Base-by-base conservation (phyloP, 2,797 vertebrate genomes). In the Calcarius lapponicus region DNA sequence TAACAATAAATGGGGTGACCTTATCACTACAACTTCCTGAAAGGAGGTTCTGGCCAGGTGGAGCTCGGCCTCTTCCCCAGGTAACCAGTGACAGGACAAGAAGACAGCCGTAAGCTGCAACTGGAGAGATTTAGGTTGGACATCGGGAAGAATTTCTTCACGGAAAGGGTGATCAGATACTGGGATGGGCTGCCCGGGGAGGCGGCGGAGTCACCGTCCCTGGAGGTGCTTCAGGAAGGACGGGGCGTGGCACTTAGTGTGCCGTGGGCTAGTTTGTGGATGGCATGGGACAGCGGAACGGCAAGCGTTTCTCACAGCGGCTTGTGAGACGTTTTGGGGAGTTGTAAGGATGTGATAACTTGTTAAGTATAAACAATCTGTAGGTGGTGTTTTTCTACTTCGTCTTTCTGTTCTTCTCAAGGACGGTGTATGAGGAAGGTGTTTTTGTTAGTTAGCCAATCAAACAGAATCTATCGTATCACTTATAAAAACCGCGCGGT, bases 21-120 rank as follows among this genome's bases (percentile, higher is more conserved):
- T 32, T 32, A 6, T 10, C 4, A 2, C 8, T 25, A 10, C 17
- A 32, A 2, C 5, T 7, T 0, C 47, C 18, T 9, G 40, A 20
- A 34, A 36, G 43, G 15, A 43, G 42, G 26, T 3, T n/a, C 22
- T 17, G 12, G 31, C 48, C 16, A 7, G 26, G 9, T 9, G 47
- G 12, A 22, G 15, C 7, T 58, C 4, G 1, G 40, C 20, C 29
- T 40, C 28, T 36, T 32, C 42, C n/a, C 31, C 56, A 20, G 31
- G 22, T 6, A 29, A 15, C 28, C 54, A 17, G 53, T 2, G 61
- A 32, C 0, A 17, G 48, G 9, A 36, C 17, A 13, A 31, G 28
- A 32, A 45, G 18, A 14, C 18, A 25, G 65, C 6, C 11, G 4
- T 17, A 18, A 64, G 29, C 29, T 71, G 65, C 11, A 15, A 6